Percentiles rank a stretch among this genome's conserved stretches.
phyloP scores from a whole-genome alignment of 2,113 vertebrate genomes.

The Capra hircus region DNA sequence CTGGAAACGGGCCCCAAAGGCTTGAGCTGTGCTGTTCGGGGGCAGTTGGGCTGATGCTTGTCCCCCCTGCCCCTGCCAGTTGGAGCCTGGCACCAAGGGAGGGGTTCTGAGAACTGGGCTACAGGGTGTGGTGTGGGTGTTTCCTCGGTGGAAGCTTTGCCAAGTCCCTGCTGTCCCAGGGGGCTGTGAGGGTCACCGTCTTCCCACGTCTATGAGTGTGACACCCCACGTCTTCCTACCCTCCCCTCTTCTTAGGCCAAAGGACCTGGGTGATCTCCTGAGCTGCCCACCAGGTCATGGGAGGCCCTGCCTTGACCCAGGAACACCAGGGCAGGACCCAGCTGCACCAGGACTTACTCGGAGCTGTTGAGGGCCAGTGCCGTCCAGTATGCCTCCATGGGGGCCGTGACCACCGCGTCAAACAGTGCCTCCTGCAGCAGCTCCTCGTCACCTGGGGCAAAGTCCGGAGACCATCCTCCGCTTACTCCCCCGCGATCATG shows the following conservation, averaged over 20 bases:
- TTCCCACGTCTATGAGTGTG: not conserved
- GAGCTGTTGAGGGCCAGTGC: constrained; percentile 89
- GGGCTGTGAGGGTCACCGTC: accelerated
- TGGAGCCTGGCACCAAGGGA: not conserved
- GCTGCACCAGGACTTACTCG: constrained; percentile 74
- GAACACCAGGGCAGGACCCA: not conserved
- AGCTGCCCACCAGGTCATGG: not conserved
- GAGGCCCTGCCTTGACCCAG: not conserved
- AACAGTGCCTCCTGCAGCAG: constrained; percentile 91
- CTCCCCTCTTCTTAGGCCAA: not conserved
- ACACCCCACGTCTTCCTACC: not conserved
- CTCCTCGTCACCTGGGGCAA: constrained; percentile 86
- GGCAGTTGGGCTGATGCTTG: not conserved
- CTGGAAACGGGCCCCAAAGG: not conserved
- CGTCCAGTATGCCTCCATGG: constrained; percentile 98
- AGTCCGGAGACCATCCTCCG: not conserved
- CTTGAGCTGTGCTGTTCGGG: not conserved
- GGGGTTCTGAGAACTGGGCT: not conserved
- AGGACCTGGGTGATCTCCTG: not conserved
- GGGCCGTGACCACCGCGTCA: constrained; percentile 94
- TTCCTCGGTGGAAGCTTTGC: no score
- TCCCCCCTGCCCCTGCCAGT: not conserved
- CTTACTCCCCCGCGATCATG: accelerated
- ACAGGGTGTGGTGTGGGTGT: accelerated
- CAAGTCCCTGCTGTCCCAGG: not conserved